Conservation (phyloP, 2,113 vertebrate genomes). For the Macaca nemestrina region DNA sequence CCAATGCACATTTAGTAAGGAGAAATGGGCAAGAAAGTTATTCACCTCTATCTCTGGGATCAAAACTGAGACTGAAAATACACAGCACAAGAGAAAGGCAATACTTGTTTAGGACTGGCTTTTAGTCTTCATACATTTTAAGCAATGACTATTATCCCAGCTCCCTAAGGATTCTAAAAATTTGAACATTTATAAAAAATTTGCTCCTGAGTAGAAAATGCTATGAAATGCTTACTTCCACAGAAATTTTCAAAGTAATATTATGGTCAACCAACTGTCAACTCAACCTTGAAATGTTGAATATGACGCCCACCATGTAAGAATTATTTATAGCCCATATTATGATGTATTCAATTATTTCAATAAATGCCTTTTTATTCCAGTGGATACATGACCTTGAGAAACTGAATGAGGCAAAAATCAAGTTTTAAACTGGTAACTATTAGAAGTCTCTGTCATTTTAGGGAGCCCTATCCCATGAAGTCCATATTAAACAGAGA, state of each 20-base stretch:
- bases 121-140: constrained; percentile 24
- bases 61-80: constrained; percentile 49
- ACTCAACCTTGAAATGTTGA: constrained; percentile 4
- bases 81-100: background rate
- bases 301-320: background rate
- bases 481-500: background rate
- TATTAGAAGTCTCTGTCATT: background rate
- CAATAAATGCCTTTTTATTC: background rate
- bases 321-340: background rate
- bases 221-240: constrained; percentile 28
- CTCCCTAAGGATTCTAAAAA: background rate
- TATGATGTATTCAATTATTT: background rate
- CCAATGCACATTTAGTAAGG: background rate
- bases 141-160: background rate
- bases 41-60: background rate
- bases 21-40: constrained; percentile 8
- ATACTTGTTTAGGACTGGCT: background rate
- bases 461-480: background rate
- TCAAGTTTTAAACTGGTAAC: constrained; percentile 16
- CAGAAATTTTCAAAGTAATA: constrained; percentile 46
- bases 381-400: background rate
- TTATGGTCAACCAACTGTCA: background rate
- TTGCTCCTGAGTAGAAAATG: constrained; percentile 7
- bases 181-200: constrained; percentile 37
- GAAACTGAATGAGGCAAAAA: constrained; percentile 10